Evolutionary conservation across 2,888 invertebrate genomes (phyloP).

Genomic region (Pseudococcus longispinus): DNA sequence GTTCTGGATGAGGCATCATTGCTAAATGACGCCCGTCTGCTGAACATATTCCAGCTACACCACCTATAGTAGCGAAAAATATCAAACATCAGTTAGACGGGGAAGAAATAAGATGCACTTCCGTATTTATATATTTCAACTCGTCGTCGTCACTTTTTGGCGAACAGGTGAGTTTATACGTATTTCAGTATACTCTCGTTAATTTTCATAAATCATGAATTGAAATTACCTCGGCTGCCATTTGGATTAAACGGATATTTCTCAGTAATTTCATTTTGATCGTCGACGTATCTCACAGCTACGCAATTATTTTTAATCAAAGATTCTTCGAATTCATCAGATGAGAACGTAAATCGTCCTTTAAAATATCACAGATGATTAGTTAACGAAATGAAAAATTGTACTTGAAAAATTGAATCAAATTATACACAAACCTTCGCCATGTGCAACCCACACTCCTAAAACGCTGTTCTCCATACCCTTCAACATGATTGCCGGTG

Average conservation of each 20-base stretch:
- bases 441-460: slow-evolving; percentile 97
- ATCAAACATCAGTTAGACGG: background rate
- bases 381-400: background rate
- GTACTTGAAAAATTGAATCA: background rate
- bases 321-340: slow-evolving; percentile 60
- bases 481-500: slow-evolving; percentile 82
- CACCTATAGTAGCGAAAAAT: slow-evolving; percentile 65
- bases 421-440: slow-evolving; percentile 74
- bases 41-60: slow-evolving; percentile 90
- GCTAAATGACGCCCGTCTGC: slow-evolving; percentile 91
- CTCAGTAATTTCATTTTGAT: slow-evolving; percentile 73
- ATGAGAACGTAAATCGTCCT: slow-evolving; percentile 66
- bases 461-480: slow-evolving; percentile 88
- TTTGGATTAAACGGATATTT: slow-evolving; percentile 95
- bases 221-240: slow-evolving; percentile 74
- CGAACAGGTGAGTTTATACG: background rate
- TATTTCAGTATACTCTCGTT: background rate
- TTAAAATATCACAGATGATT: slow-evolving; percentile 56
- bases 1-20: slow-evolving; percentile 94
- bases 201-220: background rate
- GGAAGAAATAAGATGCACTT: background rate
- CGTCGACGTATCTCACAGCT: slow-evolving; percentile 85
- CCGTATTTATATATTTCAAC: slow-evolving; percentile 3
- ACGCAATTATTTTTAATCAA: slow-evolving; percentile 67
- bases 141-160: background rate